phyloP scores from a whole-genome alignment of 1,140 invertebrate species.

The Scaptomyza pallida region DNA sequence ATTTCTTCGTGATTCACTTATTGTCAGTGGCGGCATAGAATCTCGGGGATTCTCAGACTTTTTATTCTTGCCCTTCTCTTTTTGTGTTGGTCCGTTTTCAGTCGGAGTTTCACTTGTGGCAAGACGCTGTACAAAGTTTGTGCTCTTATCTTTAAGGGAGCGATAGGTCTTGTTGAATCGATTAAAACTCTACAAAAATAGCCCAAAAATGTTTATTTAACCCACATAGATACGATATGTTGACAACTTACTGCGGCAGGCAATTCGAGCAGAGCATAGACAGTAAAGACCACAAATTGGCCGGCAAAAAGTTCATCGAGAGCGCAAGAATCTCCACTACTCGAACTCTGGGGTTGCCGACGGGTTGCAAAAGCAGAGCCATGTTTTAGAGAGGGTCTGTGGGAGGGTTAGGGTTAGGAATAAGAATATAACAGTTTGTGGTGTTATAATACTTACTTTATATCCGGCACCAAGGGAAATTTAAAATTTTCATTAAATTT shows the following conservation, averaged over 20 bases:
- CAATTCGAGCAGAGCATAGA: constrained; percentile 89
- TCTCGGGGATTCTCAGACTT: constrained; percentile 58
- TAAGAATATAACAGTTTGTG: neutral
- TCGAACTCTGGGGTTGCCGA: constrained; percentile 38
- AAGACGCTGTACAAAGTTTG: constrained; percentile 69
- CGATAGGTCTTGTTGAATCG: constrained; percentile 82
- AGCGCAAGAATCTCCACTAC: constrained; percentile 33
- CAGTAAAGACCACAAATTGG: constrained; percentile 89
- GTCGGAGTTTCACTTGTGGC: constrained; percentile 42
- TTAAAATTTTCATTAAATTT: constrained; percentile 91
- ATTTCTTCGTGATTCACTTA: constrained; percentile 78
- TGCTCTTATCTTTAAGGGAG: constrained; percentile 71
- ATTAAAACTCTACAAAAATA: constrained; percentile 75
- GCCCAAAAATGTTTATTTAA: constrained; percentile 24
- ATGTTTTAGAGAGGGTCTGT: constrained; percentile 70
- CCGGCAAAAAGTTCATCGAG: constrained; percentile 86
- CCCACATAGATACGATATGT: constrained; percentile 11
- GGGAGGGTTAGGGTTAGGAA: neutral
- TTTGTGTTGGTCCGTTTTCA: constrained; percentile 40
- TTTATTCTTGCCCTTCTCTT: constrained; percentile 62
- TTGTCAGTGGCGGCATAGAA: constrained; percentile 71
- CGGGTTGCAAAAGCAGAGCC: constrained; percentile 46
- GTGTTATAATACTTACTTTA: constrained; percentile 79
- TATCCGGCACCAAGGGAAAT: constrained; percentile 86
- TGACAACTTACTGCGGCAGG: constrained; percentile 66